phyloP scores from a whole-genome alignment of 2,888 invertebrate genomes.

The Lysandra coridon region DNA sequence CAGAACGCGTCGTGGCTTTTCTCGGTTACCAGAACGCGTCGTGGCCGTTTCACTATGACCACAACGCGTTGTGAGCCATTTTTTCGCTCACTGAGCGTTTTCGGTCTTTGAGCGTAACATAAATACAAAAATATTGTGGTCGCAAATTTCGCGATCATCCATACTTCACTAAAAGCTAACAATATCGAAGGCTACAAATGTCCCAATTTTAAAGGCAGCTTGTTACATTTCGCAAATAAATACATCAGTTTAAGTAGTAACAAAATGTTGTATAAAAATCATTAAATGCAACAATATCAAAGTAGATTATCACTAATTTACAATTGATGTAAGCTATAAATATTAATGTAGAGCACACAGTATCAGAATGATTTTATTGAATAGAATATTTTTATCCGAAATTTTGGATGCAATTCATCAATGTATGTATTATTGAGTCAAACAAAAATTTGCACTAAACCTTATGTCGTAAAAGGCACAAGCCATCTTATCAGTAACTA shows the following conservation, averaged over 20 bases:
- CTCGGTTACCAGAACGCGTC: too few relatives aligned
- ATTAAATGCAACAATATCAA: slow-evolving; percentile 5
- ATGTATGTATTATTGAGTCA: neutral
- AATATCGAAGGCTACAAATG: neutral
- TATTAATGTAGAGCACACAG: neutral
- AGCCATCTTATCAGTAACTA: slow-evolving; percentile 22
- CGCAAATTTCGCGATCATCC: neutral
- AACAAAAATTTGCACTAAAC: slow-evolving; percentile 13
- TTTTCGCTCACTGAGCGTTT: too few relatives aligned
- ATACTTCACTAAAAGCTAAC: slow-evolving; percentile 1
- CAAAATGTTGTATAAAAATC: neutral
- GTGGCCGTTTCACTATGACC: too few relatives aligned
- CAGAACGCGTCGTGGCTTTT: too few relatives aligned
- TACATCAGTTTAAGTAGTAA: neutral
- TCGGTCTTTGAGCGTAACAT: too few relatives aligned
- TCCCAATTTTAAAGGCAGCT: slow-evolving; percentile 16
- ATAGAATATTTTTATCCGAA: neutral
- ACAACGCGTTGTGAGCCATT: too few relatives aligned
- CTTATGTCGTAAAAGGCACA: slow-evolving; percentile 22
- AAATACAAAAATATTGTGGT: slow-evolving; percentile 1
- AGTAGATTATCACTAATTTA: neutral
- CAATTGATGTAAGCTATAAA: neutral
- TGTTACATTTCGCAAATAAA: neutral
- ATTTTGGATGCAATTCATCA: neutral
- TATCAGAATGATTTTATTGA: neutral